Conservation (phyloP, 2,797 vertebrate genomes). For the Pteronotus mesoamericanus region DNA sequence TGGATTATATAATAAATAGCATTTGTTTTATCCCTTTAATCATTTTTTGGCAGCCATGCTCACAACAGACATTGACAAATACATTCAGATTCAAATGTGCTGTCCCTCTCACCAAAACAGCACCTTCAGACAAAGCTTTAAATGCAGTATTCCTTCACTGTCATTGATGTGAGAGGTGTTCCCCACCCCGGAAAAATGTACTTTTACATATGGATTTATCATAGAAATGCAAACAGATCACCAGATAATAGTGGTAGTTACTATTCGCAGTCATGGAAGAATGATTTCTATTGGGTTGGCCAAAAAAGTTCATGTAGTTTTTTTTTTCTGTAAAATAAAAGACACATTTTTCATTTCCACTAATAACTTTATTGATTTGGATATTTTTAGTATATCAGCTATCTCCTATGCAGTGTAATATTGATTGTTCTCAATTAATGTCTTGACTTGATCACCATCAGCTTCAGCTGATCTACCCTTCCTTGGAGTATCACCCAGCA, state of each 20-base stretch:
- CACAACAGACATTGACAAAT: neutral
- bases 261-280: neutral
- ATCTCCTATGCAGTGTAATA: neutral
- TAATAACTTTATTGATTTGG: neutral
- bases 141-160: neutral
- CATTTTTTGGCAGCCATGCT: neutral
- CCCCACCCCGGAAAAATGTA: no score
- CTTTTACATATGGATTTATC: neutral
- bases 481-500: neutral
- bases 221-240: neutral
- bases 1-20: neutral
- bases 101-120: neutral
- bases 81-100: neutral
- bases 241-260: neutral
- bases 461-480: neutral
- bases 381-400: neutral
- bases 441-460: neutral
- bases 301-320: neutral
- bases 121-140: neutral
- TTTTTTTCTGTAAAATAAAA: neutral
- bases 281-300: neutral
- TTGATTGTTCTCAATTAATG: neutral
- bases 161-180: neutral
- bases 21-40: constrained; percentile 24
- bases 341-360: neutral